Base-by-base conservation (phyloP, 2,888 invertebrate genomes). In the Chloromyia formosa region DNA sequence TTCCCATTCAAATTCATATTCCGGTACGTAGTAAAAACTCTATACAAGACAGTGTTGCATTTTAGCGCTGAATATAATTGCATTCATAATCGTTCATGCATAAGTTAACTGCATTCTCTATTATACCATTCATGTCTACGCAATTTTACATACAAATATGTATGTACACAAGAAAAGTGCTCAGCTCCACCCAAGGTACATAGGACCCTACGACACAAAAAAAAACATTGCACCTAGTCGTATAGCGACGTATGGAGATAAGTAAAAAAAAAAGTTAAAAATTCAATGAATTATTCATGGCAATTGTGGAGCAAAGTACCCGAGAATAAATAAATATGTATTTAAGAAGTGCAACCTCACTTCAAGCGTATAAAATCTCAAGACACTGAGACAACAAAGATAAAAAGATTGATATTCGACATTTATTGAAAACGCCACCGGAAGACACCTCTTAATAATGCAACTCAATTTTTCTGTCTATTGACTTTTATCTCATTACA, bases 1-100 rank as follows among this genome's bases (percentile, higher is more conserved):
- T n/a, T n/a, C n/a, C n/a, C n/a, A n/a, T n/a, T n/a, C n/a, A n/a
- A n/a, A n/a, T n/a, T n/a, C n/a, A n/a, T n/a, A n/a, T n/a, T n/a
- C n/a, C n/a, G n/a, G n/a, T n/a, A 5, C 54, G 16, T n/a, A 16
- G n/a, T n/a, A 16, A n/a, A 54, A n/a, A n/a, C 23, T 27, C 22
- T 61, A 20, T 61, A 35, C 23, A 61, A 61, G 35, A 27, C 61
- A 23, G 23, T 35, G n/a, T 14, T 61, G 14, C 23, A 61, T 20
- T 61, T 61, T 61, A 61, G n/a, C n/a, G n/a, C n/a, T n/a, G n/a
- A n/a, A n/a, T 61, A 35, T 35, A 61, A 61, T n/a, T 61, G 61
- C 61, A 61, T 61, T 61, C 61, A n/a, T 61, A 61, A 61, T 18
- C 62, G 62, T 14, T 16, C 40, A 62, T 62, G 62, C 40, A 18